phyloP scores from a whole-genome alignment of 2,888 invertebrate species.

The Caenorhabditis drosophilae region DNA sequence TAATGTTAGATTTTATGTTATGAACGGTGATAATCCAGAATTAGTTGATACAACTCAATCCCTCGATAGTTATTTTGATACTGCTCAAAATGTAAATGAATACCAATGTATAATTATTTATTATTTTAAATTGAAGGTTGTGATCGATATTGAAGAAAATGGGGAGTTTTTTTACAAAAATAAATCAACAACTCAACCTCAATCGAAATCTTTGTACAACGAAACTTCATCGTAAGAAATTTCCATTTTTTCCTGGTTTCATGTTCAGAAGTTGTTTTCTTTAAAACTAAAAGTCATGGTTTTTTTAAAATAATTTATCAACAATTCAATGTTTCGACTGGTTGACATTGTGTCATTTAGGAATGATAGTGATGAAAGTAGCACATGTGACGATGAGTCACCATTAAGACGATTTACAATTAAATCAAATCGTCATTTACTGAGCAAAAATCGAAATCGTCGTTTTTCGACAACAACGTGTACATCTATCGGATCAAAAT shows the following conservation, averaged over 20 bases:
- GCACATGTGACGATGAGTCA: too few relatives aligned
- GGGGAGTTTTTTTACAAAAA: slow-evolving; percentile 36
- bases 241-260: background rate
- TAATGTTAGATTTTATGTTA: slow-evolving; percentile 45
- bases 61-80: slow-evolving; percentile 46
- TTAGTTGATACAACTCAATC: slow-evolving; percentile 31
- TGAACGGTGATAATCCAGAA: slow-evolving; percentile 29
- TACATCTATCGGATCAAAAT: slow-evolving; percentile 6
- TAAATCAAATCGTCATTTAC: too few relatives aligned
- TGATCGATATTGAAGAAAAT: slow-evolving; percentile 44
- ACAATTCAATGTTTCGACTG: too few relatives aligned
- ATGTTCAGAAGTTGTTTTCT: background rate
- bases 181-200: slow-evolving; percentile 8
- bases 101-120: too few relatives aligned
- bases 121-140: too few relatives aligned
- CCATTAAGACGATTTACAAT: too few relatives aligned
- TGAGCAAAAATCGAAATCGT: background rate
- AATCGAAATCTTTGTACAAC: slow-evolving; percentile 11
- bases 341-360: too few relatives aligned
- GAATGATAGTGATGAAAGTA: too few relatives aligned
- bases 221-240: slow-evolving; percentile 18
- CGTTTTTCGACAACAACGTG: background rate
- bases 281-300: background rate
- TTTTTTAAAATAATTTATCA: background rate
- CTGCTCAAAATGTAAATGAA: slow-evolving; percentile 39